Evolutionary conservation across 2,888 invertebrate species (phyloP).

Genomic region (Rhogogaster chlorosoma): DNA sequence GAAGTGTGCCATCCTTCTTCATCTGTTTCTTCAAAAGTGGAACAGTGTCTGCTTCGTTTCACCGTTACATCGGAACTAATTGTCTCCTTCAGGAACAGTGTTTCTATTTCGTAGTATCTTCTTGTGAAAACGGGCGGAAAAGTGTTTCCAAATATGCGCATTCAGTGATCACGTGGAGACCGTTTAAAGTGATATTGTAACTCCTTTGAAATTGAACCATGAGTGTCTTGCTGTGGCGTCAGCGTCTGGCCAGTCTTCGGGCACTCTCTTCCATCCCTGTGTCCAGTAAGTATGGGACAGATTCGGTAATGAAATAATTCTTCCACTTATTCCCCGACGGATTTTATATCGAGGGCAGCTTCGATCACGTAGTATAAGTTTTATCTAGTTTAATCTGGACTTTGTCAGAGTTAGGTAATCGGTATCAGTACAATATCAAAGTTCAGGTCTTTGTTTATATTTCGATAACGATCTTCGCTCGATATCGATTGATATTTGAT

Average conservation of each 20-base stretch:
- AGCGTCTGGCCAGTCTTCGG: slow-evolving; percentile 65
- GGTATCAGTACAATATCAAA: neutral
- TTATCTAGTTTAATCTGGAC: neutral
- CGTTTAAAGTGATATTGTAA: slow-evolving; percentile 1
- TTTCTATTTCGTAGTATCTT: neutral
- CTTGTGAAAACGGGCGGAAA: neutral
- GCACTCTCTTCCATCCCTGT: slow-evolving; percentile 58
- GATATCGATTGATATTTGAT: slow-evolving; percentile 25
- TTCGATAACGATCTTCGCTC: neutral
- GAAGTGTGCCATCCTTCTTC: neutral
- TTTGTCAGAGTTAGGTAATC: slow-evolving; percentile 16
- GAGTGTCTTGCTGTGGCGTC: slow-evolving; percentile 73
- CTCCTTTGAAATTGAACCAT: slow-evolving; percentile 57
- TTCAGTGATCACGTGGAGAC: neutral
- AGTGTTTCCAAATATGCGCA: neutral
- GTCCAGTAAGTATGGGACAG: slow-evolving; percentile 62
- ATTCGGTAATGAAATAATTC: neutral
- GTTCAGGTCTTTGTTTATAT: slow-evolving; percentile 2
- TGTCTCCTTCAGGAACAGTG: neutral
- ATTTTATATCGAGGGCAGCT: neutral
- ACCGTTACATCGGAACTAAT: neutral
- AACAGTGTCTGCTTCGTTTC: neutral
- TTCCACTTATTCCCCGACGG: neutral
- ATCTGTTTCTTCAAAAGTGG: neutral
- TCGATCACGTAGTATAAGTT: neutral